Conservation (phyloP, 2,888 invertebrate species). For the Sympetrum striolatum region DNA sequence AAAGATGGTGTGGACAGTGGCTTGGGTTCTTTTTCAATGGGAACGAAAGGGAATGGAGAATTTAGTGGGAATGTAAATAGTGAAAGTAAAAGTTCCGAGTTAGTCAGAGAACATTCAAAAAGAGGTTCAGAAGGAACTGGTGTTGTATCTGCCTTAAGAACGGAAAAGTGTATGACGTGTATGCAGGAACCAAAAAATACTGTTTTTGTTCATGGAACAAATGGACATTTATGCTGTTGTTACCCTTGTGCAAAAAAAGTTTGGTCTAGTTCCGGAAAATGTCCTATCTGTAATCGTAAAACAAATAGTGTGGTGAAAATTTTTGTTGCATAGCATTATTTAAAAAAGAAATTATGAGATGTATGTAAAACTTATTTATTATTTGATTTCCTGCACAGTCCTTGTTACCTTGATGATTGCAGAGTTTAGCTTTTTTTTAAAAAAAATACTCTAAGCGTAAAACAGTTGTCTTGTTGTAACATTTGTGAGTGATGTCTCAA, state of each 20-base stretch:
- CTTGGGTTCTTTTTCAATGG: background rate
- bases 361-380: no score
- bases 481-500: no score
- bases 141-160: background rate
- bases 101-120: background rate
- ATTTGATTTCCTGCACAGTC: no score
- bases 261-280: slow-evolving; percentile 69
- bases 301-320: slow-evolving; percentile 71
- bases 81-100: background rate
- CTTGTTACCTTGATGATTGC: no score
- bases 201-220: slow-evolving; percentile 71
- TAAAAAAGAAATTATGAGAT: no score
- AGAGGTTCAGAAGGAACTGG: background rate
- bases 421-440: no score
- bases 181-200: slow-evolving; percentile 69
- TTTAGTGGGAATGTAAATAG: background rate
- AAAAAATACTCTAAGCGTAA: no score
- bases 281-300: slow-evolving; percentile 74
- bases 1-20: background rate
- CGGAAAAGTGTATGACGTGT: slow-evolving; percentile 66
- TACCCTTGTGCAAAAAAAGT: slow-evolving; percentile 73
- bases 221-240: slow-evolving; percentile 74
- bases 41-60: background rate
- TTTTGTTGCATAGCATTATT: slow-evolving; percentile 54
- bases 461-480: no score